These are phyloP conservation scores for Galagoides demidoff DNA, from an alignment of 2,797 vertebrate species.

Conservation along the genomic window DNA sequence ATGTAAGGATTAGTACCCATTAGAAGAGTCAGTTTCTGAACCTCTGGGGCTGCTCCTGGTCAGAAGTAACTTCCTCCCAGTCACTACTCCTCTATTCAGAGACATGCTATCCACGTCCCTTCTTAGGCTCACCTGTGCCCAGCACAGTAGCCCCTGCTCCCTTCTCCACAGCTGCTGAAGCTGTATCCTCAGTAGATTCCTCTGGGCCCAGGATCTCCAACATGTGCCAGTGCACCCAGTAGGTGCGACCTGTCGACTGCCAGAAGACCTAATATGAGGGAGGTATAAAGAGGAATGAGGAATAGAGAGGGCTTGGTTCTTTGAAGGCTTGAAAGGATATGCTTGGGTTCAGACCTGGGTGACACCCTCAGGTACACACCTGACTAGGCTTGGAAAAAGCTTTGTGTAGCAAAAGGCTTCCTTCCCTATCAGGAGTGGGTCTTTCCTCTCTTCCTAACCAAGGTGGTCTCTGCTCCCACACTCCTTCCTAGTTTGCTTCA, in stretches of 20 bases:
- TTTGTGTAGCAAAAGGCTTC: not conserved
- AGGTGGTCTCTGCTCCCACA: not conserved
- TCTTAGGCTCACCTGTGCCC: constrained; percentile 84
- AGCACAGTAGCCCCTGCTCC: constrained; percentile 84
- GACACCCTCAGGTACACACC: not conserved
- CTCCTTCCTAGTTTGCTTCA: not conserved
- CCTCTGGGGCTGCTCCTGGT: not conserved
- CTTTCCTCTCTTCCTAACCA: not conserved
- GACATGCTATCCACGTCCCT: not conserved
- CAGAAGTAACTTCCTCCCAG: not conserved
- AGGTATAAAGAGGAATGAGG: not conserved
- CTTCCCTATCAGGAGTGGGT: not conserved
- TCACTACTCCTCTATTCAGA: not conserved
- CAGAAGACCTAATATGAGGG: constrained; percentile 91
- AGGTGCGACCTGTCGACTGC: constrained; percentile 91
- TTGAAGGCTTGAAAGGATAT: not conserved
- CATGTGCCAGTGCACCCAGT: constrained; percentile 96
- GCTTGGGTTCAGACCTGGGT: not conserved
- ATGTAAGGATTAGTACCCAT: not conserved
- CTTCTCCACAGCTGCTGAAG: constrained; percentile 89
- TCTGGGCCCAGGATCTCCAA: constrained; percentile 92
- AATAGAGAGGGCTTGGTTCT: not conserved
- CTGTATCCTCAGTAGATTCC: constrained; percentile 83
- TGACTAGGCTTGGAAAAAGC: not conserved
- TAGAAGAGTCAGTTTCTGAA: not conserved